phyloP scores from a whole-genome alignment of 1,140 invertebrate species.

The Macrobrachium rosenbergii region DNA sequence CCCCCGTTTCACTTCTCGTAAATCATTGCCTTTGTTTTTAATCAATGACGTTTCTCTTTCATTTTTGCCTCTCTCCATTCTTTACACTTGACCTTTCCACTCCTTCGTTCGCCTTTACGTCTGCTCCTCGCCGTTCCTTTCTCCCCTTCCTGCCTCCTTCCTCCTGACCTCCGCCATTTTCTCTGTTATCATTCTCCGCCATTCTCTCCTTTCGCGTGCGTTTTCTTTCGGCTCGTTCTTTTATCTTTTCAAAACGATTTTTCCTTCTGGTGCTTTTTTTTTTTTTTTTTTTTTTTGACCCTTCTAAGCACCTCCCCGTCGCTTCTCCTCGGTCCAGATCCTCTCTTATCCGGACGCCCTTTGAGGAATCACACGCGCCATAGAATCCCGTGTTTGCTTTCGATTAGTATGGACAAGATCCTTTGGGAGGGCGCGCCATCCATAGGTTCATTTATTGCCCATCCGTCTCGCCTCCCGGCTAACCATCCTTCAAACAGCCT shows the following conservation, averaged over 20 bases:
- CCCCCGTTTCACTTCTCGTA: background rate
- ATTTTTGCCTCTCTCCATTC: background rate
- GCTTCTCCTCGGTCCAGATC: background rate
- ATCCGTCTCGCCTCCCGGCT: too few species aligned
- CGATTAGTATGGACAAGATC: conserved; percentile 48
- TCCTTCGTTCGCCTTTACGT: background rate
- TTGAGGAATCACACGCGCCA: conserved; percentile 45
- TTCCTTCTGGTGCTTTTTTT: background rate
- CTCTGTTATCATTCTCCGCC: background rate
- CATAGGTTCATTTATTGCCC: too few species aligned
- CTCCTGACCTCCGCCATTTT: background rate
- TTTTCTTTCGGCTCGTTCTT: background rate
- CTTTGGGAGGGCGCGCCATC: conserved; percentile 4
- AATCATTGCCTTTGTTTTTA: too few species aligned
- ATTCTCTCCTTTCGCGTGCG: background rate
- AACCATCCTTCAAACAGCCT: too few species aligned
- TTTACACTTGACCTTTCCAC: background rate
- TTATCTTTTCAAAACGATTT: background rate
- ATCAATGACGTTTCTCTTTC: background rate
- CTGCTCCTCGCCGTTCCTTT: background rate
- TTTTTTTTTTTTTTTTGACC: too few species aligned
- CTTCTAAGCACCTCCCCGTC: background rate
- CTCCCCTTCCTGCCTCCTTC: background rate
- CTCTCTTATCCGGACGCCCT: conserved; percentile 14
- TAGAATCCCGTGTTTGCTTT: conserved; percentile 44